Base-by-base conservation (phyloP, 2,888 invertebrate genomes). In the Ophion ellenae region DNA sequence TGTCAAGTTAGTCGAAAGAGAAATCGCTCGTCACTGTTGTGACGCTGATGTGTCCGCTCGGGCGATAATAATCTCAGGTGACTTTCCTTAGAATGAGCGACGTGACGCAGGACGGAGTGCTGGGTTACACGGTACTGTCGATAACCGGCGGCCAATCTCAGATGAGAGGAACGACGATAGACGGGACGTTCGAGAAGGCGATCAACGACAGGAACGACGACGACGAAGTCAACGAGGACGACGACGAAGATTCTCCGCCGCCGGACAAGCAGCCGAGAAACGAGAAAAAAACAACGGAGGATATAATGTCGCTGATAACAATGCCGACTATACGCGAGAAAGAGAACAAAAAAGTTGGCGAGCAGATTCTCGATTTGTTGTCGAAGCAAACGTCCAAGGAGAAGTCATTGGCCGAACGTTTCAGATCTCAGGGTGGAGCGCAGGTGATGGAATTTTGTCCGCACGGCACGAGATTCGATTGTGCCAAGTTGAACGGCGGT, bases 361-460 rank as follows among this genome's bases (percentile, higher is more conserved):
- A 99, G 93, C 99, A 99, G 95, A 99, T 99, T 81, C 95, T 98
- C 90, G 98, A 98, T 91, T 94, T 99, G 20, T 94, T 99, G 0
- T 99, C 98, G 90, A 98, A 98, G 93, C 99, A 99, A 10, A 99
- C 99, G 0, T 99, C 99, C 0, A 99, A 99, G 94, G 99, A 99
- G 94, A 96, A 97, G 90, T 98, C 98, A 0, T 94, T 99, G n/a
- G 98, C 98, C 0, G 99, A 99, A 94, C 96, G 98, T 90, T 99
- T 99, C 94, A 97, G 98, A 91, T 99, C 99, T 20, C 98, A 99
- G 95, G 99, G 99, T 91, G 99, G 97, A 1, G 97, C 97, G 0
- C 97, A 97, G 93, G 97, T 98, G 5, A 98, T 97, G 97, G 99
- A 99, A 94, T 99, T 99, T 94, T 99, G 99, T 94, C 98, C 98